phyloP scores from a whole-genome alignment of 2,888 invertebrate genomes.

The Graphium colonna region DNA sequence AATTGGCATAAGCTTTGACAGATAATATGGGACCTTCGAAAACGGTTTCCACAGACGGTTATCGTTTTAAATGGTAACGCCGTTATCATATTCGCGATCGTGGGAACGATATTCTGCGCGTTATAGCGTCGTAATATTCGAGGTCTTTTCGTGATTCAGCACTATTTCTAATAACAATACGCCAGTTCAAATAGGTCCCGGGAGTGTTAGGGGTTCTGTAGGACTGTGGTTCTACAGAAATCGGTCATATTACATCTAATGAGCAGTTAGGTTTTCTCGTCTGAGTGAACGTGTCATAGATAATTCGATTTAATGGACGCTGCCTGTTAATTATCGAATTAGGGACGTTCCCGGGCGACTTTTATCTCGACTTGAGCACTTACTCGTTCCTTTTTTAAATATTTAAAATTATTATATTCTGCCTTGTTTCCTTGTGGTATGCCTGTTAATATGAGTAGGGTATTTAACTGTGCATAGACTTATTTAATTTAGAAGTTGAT shows the following conservation, averaged over 20 bases:
- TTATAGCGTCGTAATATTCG: conserved; percentile 53
- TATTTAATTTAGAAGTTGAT: too few relatives aligned
- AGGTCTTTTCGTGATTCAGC: conserved; percentile 60
- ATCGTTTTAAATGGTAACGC: conserved; percentile 32
- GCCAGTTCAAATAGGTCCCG: conserved; percentile 37
- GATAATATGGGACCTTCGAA: conserved; percentile 9
- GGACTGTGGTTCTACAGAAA: conserved; percentile 32
- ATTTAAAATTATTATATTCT: neutral
- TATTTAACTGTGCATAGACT: too few relatives aligned
- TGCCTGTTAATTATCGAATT: conserved; percentile 73
- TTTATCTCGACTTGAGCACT: conserved; percentile 24
- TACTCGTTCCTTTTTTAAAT: neutral
- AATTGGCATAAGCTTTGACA: neutral
- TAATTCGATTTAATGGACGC: conserved; percentile 74
- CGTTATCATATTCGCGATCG: conserved; percentile 73
- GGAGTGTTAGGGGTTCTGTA: conserved; percentile 3
- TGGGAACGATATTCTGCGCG: conserved; percentile 54
- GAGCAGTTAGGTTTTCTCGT: conserved; percentile 70
- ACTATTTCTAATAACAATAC: conserved; percentile 46
- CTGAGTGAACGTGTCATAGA: conserved; percentile 74
- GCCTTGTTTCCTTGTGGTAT: too few relatives aligned
- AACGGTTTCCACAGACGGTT: conserved; percentile 25
- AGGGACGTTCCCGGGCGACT: conserved; percentile 44
- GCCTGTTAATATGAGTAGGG: too few relatives aligned
- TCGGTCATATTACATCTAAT: conserved; percentile 56